Evolutionary conservation across 2,797 vertebrate genomes (phyloP).

Genomic region (Onychomys leucogaster): DNA sequence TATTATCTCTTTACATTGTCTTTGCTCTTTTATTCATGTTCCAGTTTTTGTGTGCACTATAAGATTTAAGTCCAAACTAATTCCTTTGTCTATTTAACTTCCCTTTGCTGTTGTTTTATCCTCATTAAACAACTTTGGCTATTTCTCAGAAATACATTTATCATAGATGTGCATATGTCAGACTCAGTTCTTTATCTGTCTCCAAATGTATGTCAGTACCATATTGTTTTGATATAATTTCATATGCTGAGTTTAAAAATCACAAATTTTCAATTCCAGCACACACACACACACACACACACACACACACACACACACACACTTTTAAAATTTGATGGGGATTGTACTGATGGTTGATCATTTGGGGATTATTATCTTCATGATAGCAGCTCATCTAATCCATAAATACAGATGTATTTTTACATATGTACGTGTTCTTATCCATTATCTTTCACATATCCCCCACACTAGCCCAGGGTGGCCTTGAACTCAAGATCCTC

Average conservation of each 20-base stretch:
- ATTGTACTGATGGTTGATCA: background rate
- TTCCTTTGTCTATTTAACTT: background rate
- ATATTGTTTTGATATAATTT: background rate
- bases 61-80: background rate
- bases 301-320: background rate
- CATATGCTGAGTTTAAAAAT: background rate
- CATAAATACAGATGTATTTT: background rate
- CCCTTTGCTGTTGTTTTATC: background rate
- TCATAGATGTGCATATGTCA: background rate
- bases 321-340: constrained; percentile 1
- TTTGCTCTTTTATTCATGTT: background rate
- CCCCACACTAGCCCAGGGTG: background rate
- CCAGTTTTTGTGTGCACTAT: background rate
- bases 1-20: background rate
- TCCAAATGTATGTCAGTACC: background rate
- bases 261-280: background rate
- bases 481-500: background rate
- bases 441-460: background rate
- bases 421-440: background rate
- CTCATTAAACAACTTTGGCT: background rate
- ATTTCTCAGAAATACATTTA: background rate
- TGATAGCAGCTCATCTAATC: background rate
- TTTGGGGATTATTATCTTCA: background rate
- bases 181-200: background rate
- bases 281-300: background rate